Percentiles rank a stretch among this genome's conserved stretches.
These are phyloP conservation scores for Agriopis aurantiaria DNA, from an alignment of 2,888 invertebrate genomes.

Conservation along the genomic window DNA sequence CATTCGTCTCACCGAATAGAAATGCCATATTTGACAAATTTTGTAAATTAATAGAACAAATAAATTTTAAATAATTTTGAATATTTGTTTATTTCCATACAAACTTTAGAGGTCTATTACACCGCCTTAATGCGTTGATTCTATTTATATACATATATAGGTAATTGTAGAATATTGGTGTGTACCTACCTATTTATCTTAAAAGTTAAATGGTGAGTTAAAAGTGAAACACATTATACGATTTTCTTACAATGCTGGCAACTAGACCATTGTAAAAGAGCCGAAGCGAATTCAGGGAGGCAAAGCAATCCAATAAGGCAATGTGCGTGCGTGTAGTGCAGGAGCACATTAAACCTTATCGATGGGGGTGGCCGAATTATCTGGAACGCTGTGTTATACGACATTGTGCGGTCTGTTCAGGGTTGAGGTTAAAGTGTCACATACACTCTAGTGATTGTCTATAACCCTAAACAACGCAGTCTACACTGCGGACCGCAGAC, in stretches of 20 bases:
- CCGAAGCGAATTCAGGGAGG: constrained; percentile 54
- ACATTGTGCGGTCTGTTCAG: constrained; percentile 35
- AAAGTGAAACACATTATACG: too few relatives aligned
- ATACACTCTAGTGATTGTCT: constrained; percentile 30
- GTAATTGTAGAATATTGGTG: too few relatives aligned
- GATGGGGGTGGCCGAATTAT: constrained; percentile 47
- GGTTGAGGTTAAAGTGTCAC: constrained; percentile 42
- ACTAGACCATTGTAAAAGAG: constrained; percentile 15
- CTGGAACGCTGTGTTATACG: constrained; percentile 36
- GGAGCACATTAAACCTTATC: constrained; percentile 51
- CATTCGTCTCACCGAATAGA: too few relatives aligned
- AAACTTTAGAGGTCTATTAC: too few relatives aligned
- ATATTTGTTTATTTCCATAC: too few relatives aligned
- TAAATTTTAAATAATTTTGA: too few relatives aligned
- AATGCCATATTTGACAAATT: too few relatives aligned
- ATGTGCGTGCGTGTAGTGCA: constrained; percentile 51
- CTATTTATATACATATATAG: too few relatives aligned
- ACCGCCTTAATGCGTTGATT: too few relatives aligned
- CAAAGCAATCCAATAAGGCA: constrained; percentile 60
- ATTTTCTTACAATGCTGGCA: background rate
- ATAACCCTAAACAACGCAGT: background rate
- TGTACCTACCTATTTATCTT: too few relatives aligned
- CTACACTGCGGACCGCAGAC: background rate
- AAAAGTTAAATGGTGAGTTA: too few relatives aligned
- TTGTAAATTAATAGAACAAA: too few relatives aligned